Base-by-base conservation (phyloP, 2,113 vertebrate genomes). In the Heterotis niloticus region DNA sequence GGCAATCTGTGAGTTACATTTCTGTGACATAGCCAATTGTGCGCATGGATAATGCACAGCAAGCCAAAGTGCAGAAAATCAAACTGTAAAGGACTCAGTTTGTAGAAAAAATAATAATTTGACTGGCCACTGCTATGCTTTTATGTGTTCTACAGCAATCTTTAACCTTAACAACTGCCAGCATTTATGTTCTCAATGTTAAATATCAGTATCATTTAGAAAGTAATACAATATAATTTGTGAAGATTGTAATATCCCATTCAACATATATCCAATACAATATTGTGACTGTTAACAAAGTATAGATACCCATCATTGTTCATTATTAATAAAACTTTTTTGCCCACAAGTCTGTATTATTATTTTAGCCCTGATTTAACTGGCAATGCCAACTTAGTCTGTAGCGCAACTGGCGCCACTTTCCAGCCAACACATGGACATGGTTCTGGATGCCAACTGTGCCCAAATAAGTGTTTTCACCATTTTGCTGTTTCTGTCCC, bases 1-100 rank as follows among this genome's bases (percentile, higher is more conserved):
- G 90, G 87, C 85, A 82, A 89, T 92, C 89, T 91, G 92, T 91
- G 92, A 92, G 91, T 93, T 90, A 87, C 84, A 86, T 94, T 94
- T 91, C 91, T 85, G 84, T 80, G 81, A 80, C 23, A 59, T n/a
- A 87, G 89, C 89, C 85, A 83, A 86, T 18, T 56, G 69, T 76
- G 71, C 57, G 60, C 62, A 75, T 88, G 89, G 90, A 86, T 82
- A 78, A 86, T 91, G 85, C 90, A 44, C 34, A 4, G 7, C 2
- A 90, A 93, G 92, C 93, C 92, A 89, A 92, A 92, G 85, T 85
- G 84, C n/a, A 4, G 7, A 44, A 90, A 93, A 93, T 93, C 92
- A 89, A 92, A 92, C 85, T 85, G 84, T 83, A 86, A 87, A 44
- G 7, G 34, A 44, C 34, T 44, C 34, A 44, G 34, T 44, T 4